phyloP scores from a whole-genome alignment of 2,888 invertebrate species.

The Chromoteleia sp. region DNA sequence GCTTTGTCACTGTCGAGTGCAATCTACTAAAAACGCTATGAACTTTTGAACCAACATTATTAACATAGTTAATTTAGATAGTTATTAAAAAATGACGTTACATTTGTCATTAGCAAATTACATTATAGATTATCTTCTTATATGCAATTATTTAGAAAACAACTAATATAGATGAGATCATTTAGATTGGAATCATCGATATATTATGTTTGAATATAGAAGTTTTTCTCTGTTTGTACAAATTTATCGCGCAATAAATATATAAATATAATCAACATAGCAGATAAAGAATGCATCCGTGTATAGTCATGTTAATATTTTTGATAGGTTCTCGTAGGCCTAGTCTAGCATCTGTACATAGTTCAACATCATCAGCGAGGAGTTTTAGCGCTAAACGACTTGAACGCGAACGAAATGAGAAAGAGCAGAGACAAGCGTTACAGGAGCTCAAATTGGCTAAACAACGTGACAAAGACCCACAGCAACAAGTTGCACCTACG shows the following conservation, averaged over 20 bases:
- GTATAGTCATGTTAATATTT: conserved; percentile 4
- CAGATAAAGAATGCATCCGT: background rate
- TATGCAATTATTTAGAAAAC: no score
- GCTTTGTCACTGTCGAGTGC: no score
- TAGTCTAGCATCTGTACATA: conserved; percentile 94
- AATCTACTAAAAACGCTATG: no score
- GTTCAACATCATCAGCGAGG: conserved; percentile 92
- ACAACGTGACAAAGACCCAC: conserved; percentile 87
- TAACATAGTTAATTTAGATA: no score
- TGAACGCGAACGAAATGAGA: conserved; percentile 92
- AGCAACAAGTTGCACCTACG: conserved; percentile 85
- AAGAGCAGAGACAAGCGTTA: conserved; percentile 91
- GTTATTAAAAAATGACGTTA: no score
- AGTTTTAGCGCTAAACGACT: conserved; percentile 93
- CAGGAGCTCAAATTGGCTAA: conserved; percentile 90
- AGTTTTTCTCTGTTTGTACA: background rate
- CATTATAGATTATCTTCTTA: no score
- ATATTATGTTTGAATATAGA: background rate
- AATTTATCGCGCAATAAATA: background rate
- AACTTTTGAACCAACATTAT: no score
- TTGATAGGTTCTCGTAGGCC: conserved; percentile 92
- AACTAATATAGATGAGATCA: background rate
- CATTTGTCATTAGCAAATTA: no score
- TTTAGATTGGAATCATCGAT: no score
- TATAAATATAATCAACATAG: background rate